Base-by-base conservation (phyloP, 2,888 invertebrate species). In the Heliconius ethilla region DNA sequence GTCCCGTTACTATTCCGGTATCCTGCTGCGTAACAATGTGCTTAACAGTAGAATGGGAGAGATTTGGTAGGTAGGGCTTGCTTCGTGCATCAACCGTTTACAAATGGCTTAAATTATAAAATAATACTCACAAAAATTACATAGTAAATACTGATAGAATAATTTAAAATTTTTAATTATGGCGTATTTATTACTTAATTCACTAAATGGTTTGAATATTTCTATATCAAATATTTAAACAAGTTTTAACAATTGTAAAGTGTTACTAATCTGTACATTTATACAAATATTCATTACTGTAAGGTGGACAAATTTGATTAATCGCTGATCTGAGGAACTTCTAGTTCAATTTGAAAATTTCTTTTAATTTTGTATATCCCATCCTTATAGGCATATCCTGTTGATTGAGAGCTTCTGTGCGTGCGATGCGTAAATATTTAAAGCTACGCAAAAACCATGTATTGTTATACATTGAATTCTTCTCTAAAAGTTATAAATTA, bases 1-100 rank as follows among this genome's bases (percentile, higher is more conserved):
- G 89, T 93, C 89, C 94, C 93, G 93, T 93, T 93, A 93, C 82
- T 83, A 87, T 89, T 89, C 90, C 89, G 89, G 87, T 88, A 85
- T 87, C 90, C 89, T 88, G 87, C 85, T 86, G 90, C 81, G 84
- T 82, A 82, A 83, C 82, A 80, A 82, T 81, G 82, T 82, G 83
- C 78, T 80, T 80, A 75, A 75, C 78, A 78, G 82, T 82, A 79
- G 82, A 83, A 82, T 81, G 79, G 82, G 81, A 81, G 81, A 81
- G 81, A 82, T 78, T 75, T 75, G 83, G 84, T 83, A 83, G 80
- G 6, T 33, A 33, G 33, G 33, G 62, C 62, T 59, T 63, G 51
- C 62, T 75, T 67, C 63, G 55, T 75, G 62, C 55, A 62, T 75
- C 62, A 83, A 78, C 62, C 63, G 78, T 77, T 80, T 75, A 15